A percentile compares a stretch with the other conserved stretches of the same genome.
Evolutionary conservation across 2,888 invertebrate genomes (phyloP).

Genomic region (Copidosoma aretas): DNA sequence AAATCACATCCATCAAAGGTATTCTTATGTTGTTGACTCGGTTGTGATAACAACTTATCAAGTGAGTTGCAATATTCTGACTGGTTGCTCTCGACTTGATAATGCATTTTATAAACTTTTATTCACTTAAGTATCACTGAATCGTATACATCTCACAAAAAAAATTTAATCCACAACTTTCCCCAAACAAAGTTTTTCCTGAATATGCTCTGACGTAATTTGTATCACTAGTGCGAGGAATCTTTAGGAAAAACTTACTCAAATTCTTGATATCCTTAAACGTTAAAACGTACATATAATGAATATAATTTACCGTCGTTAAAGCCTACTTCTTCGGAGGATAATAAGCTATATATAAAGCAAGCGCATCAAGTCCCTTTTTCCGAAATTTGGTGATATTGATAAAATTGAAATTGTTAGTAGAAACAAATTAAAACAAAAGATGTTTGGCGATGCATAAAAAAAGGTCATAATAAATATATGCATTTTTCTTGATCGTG

Average conservation of each 20-base stretch:
- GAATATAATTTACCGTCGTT: slow-evolving; percentile 30
- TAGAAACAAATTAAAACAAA: slow-evolving; percentile 15
- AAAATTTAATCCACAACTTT: slow-evolving; percentile 7
- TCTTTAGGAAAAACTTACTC: slow-evolving; percentile 11
- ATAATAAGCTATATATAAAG: slow-evolving; percentile 24
- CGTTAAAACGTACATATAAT: slow-evolving; percentile 22
- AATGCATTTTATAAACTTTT: no score
- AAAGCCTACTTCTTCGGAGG: slow-evolving; percentile 37
- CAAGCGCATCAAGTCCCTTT: slow-evolving; percentile 32
- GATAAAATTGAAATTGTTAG: slow-evolving; percentile 16
- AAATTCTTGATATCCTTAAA: slow-evolving; percentile 12
- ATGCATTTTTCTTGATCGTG: slow-evolving; percentile 28
- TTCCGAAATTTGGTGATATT: slow-evolving; percentile 30
- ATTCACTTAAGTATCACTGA: no score
- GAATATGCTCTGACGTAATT: slow-evolving; percentile 13
- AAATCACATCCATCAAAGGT: slow-evolving; percentile 5
- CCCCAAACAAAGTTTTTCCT: slow-evolving; percentile 15
- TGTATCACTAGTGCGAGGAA: neutral
- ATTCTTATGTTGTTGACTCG: slow-evolving; percentile 30
- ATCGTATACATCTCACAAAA: slow-evolving; percentile 2
- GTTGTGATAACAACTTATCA: neutral
- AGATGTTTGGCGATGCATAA: slow-evolving; percentile 10
- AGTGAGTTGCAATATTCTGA: no score
- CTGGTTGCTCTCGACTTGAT: no score
- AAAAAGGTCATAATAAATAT: slow-evolving; percentile 2